A percentile compares a stretch with the other conserved stretches of the same genome.
Conservation (phyloP, 2,888 invertebrate genomes). For the Diaphora mendica region DNA sequence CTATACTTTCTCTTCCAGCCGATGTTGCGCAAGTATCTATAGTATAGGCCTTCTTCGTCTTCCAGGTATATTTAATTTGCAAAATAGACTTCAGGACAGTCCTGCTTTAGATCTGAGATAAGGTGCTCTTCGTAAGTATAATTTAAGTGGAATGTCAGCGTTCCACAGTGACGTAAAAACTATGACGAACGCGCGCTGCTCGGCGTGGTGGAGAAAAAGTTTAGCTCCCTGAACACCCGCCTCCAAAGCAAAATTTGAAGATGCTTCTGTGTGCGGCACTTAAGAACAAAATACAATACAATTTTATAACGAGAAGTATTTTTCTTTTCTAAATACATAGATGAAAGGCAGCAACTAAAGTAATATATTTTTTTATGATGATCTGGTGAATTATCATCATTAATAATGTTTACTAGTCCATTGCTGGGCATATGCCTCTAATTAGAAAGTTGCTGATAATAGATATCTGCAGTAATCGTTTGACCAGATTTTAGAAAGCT, state of each 20-base stretch:
- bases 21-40: no score
- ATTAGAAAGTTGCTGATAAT: no score
- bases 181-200: constrained; percentile 63
- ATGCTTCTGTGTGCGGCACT: constrained; percentile 6
- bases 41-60: background rate
- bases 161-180: constrained; percentile 72
- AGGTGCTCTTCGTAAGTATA: constrained; percentile 61
- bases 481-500: no score
- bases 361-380: no score
- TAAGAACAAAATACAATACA: constrained; percentile 2
- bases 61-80: background rate
- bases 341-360: no score
- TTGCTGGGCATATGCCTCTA: no score
- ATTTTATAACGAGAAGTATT: background rate
- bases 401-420: no score
- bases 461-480: no score
- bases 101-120: constrained; percentile 9
- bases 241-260: constrained; percentile 38
- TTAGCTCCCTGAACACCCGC: constrained; percentile 29
- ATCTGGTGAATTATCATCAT: no score
- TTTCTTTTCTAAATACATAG: no score
- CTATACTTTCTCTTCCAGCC: no score
- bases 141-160: constrained; percentile 78
- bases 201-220: constrained; percentile 49
- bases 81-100: background rate